Percentiles rank a stretch among this genome's conserved stretches.
phyloP scores from a whole-genome alignment of 2,113 vertebrate genomes.

The Lagopus leucura region DNA sequence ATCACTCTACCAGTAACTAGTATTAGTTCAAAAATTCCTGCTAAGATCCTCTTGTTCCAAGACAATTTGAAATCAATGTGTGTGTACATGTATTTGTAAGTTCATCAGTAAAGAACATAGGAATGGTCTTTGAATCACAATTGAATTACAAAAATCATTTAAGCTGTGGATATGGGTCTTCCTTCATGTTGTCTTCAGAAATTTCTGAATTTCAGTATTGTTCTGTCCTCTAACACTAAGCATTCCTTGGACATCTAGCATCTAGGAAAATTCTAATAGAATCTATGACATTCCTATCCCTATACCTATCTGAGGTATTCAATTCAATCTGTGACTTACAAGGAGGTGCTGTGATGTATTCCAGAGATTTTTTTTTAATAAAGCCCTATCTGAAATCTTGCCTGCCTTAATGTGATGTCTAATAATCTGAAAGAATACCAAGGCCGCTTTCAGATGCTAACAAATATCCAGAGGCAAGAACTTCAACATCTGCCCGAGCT shows the following conservation, averaged over 20 bases:
- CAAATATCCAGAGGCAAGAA: background rate
- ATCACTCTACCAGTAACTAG: background rate
- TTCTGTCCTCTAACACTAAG: conserved; percentile 43
- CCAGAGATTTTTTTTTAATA: background rate
- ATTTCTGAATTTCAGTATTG: conserved; percentile 29
- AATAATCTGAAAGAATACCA: background rate
- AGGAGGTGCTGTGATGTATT: background rate
- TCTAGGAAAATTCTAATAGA: background rate
- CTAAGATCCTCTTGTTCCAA: background rate
- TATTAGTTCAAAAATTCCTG: background rate
- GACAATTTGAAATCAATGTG: background rate
- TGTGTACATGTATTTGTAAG: background rate
- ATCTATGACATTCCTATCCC: background rate
- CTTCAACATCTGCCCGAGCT: background rate
- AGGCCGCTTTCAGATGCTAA: background rate
- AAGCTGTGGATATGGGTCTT: background rate
- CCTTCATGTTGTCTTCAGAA: conserved; percentile 62
- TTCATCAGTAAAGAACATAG: background rate
- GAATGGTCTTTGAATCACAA: background rate
- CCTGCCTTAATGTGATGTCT: background rate
- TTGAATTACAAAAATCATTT: background rate
- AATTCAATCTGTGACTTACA: background rate
- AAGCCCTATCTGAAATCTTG: background rate
- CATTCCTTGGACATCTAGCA: conserved; percentile 36
- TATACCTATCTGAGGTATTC: background rate